Percentiles rank a stretch among this genome's conserved stretches.
Evolutionary conservation across 2,888 invertebrate species (phyloP).

Genomic region (Erebia ligea): DNA sequence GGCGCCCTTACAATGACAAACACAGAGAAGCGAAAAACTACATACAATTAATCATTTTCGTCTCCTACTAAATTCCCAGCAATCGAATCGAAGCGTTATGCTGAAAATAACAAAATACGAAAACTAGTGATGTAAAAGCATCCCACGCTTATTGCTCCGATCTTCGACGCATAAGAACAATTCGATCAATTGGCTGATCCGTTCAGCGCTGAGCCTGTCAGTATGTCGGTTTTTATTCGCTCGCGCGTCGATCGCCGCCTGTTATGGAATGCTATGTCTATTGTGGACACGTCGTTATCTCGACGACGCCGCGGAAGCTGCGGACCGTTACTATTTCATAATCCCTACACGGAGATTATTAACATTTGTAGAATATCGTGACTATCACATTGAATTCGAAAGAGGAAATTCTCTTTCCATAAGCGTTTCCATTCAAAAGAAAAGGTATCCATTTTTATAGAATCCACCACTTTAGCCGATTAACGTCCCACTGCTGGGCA

Average conservation of each 20-base stretch:
- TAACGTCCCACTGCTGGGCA: too few species aligned
- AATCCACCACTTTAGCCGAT: too few species aligned
- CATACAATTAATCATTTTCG: too few species aligned
- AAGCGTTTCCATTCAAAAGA: too few species aligned
- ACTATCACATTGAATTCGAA: background rate
- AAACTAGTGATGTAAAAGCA: too few species aligned
- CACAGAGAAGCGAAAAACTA: too few species aligned
- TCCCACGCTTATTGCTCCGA: background rate
- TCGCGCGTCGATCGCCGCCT: background rate
- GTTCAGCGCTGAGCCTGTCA: background rate
- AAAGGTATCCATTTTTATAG: too few species aligned
- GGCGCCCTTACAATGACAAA: too few species aligned
- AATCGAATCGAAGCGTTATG: too few species aligned
- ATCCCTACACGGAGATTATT: constrained; percentile 1
- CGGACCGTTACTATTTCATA: background rate
- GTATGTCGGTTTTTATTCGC: background rate
- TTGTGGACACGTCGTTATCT: background rate
- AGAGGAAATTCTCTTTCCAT: too few species aligned
- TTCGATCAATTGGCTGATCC: background rate
- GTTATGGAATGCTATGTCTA: background rate
- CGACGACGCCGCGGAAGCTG: background rate
- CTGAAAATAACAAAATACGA: background rate
- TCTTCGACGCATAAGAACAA: background rate
- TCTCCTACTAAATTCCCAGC: too few species aligned
- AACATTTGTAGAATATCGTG: background rate